These are phyloP conservation scores for Onychomys arenicola DNA, from an alignment of 2,797 vertebrate species.

Conservation along the genomic window DNA sequence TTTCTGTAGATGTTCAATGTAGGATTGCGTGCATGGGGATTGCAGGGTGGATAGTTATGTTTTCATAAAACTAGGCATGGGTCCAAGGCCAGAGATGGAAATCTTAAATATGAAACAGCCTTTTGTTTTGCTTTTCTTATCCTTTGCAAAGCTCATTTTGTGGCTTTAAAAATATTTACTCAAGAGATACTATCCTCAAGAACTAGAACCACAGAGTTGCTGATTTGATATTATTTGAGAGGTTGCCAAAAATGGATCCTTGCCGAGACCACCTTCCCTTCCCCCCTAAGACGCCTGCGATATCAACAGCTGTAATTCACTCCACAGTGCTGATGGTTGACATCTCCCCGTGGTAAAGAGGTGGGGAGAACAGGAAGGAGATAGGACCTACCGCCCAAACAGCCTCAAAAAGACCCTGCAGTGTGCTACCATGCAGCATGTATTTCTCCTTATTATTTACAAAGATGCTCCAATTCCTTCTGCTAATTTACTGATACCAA, in stretches of 20 bases:
- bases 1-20: conserved; percentile 24
- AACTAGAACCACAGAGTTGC: conserved; percentile 74
- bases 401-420: not conserved
- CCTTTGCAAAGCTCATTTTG: conserved; percentile 79
- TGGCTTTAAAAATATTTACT: conserved; percentile 79
- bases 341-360: not conserved
- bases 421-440: not conserved
- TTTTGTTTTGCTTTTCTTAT: conserved; percentile 79
- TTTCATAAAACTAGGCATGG: conserved; percentile 73
- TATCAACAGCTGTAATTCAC: conserved; percentile 54
- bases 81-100: conserved; percentile 78
- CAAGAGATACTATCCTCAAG: conserved; percentile 60
- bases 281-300: not conserved
- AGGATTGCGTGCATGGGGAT: conserved; percentile 15
- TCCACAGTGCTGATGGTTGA: not conserved
- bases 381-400: not conserved
- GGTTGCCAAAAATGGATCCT: conserved; percentile 60
- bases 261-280: not conserved
- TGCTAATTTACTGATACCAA: not conserved
- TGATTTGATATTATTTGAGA: conserved; percentile 69
- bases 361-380: not conserved
- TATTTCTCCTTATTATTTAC: not conserved
- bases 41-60: conserved; percentile 55
- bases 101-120: conserved; percentile 82
- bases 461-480: conserved; percentile 18